Conservation (phyloP, 1,140 invertebrate species). For the Solenopsis fugax region DNA sequence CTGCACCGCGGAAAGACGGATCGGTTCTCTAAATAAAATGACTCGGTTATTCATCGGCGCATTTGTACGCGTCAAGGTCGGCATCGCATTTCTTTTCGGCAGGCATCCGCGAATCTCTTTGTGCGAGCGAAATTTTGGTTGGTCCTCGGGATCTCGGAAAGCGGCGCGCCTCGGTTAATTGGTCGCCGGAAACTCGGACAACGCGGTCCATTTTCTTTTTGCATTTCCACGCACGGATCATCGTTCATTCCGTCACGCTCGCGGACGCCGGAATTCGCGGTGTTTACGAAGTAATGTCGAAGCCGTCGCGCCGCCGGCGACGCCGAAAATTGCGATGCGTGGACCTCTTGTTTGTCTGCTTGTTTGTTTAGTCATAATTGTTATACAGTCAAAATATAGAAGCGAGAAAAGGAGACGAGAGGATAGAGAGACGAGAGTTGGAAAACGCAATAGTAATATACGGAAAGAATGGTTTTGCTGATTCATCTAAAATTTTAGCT, state of each 20-base stretch:
- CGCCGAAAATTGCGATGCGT: not conserved
- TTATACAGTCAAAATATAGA: not conserved
- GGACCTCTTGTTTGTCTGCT: not conserved
- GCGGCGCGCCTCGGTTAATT: conserved; percentile 69
- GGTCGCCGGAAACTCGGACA: conserved; percentile 65
- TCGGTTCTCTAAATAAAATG: conserved; percentile 86
- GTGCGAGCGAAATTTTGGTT: conserved; percentile 46
- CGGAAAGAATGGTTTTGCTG: no score
- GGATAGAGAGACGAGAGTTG: not conserved
- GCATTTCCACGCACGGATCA: conserved; percentile 32
- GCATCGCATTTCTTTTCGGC: conserved; percentile 70
- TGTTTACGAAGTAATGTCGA: conserved; percentile 62
- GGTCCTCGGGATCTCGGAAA: conserved; percentile 13
- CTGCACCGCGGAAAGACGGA: conserved; percentile 82
- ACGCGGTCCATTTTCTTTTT: conserved; percentile 58
- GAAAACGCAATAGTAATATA: not conserved
- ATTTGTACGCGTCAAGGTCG: conserved; percentile 85
- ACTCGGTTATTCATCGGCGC: conserved; percentile 86
- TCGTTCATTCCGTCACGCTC: conserved; percentile 65
- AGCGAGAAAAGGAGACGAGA: not conserved
- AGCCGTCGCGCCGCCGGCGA: conserved; percentile 14
- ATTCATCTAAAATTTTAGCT: no score
- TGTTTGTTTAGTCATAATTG: conserved; percentile 24
- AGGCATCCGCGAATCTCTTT: conserved; percentile 69
- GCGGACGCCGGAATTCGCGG: conserved; percentile 10